These are phyloP conservation scores for Rhincodon typus DNA, from an alignment of 2,797 vertebrate genomes.

Conservation along the genomic window DNA sequence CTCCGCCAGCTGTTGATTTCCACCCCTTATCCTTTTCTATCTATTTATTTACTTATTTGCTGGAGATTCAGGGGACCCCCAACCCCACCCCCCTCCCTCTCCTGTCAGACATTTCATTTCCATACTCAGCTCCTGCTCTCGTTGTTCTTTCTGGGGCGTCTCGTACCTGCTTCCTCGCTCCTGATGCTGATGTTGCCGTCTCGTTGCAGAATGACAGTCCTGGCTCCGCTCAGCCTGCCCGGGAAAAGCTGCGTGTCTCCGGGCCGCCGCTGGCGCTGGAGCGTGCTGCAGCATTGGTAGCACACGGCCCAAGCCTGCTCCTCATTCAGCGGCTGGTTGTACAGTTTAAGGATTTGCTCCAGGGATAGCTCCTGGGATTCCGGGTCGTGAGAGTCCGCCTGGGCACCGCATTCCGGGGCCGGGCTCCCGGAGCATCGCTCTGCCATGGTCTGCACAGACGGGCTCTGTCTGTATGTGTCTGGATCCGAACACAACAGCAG, in stretches of 20 bases:
- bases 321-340: slow-evolving; percentile 91
- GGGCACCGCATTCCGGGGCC: slow-evolving; percentile 38
- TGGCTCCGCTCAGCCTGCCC: slow-evolving; percentile 50
- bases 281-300: slow-evolving; percentile 77
- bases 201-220: slow-evolving; percentile 58
- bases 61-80: too few species aligned
- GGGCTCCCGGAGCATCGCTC: not conserved
- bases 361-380: slow-evolving; percentile 65
- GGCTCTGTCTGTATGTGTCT: too few species aligned
- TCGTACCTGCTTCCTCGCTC: not conserved
- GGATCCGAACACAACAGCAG: not conserved
- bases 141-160: not conserved
- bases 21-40: too few species aligned
- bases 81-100: too few species aligned
- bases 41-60: too few species aligned
- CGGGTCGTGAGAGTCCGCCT: slow-evolving; percentile 49
- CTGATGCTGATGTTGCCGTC: slow-evolving; percentile 34
- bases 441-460: not conserved
- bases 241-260: slow-evolving; percentile 40
- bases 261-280: slow-evolving; percentile 49
- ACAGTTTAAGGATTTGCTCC: slow-evolving; percentile 78
- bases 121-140: slow-evolving; percentile 14
- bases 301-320: slow-evolving; percentile 98
- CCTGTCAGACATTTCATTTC: slow-evolving; percentile 41
- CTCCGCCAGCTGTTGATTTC: too few species aligned